These are phyloP conservation scores for Eledone cirrhosa DNA, from an alignment of 2,888 invertebrate genomes.

Conservation along the genomic window DNA sequence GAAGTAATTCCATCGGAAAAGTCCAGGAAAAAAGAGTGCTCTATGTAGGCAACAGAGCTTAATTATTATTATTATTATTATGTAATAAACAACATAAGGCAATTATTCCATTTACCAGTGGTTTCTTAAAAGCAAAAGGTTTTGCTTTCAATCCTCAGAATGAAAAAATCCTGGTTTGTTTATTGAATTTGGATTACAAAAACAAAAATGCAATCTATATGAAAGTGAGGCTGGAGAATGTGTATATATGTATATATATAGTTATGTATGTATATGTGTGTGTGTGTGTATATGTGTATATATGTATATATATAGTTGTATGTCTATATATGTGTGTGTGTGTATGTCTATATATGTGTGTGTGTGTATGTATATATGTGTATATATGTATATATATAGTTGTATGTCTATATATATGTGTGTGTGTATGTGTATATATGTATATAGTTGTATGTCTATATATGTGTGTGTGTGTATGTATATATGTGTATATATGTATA, in stretches of 20 bases:
- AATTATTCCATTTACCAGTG: too few relatives aligned
- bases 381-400: constrained; percentile 11
- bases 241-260: neutral
- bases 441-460: neutral
- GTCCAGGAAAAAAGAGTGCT: too few relatives aligned
- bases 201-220: too few relatives aligned
- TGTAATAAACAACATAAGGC: too few relatives aligned
- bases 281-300: neutral
- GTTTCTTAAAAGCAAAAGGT: too few relatives aligned
- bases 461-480: neutral
- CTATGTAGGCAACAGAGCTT: too few relatives aligned
- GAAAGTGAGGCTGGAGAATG: too few relatives aligned
- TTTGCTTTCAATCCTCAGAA: too few relatives aligned
- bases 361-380: constrained; percentile 3
- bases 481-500: neutral
- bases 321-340: neutral
- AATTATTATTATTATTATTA: too few relatives aligned
- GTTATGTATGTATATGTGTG: neutral
- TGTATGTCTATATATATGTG: neutral
- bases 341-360: neutral
- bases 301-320: neutral
- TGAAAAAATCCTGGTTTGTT: too few relatives aligned
- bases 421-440: neutral
- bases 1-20: too few relatives aligned
- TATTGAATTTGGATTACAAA: too few relatives aligned